These are phyloP conservation scores for Rhagophthalmus giganteus DNA, from an alignment of 2,888 invertebrate species.

Conservation along the genomic window DNA sequence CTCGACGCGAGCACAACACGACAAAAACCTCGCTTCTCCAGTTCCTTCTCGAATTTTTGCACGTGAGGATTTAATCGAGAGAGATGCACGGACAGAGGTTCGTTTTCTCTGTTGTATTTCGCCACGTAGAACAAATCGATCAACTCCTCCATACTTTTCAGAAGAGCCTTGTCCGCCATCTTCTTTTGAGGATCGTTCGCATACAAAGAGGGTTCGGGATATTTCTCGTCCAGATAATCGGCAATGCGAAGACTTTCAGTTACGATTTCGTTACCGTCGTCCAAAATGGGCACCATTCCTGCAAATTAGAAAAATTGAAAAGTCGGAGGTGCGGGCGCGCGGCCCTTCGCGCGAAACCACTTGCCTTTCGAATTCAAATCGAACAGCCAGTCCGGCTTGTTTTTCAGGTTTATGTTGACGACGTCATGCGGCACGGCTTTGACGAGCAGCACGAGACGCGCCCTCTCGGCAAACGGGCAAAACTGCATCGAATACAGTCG, in stretches of 20 bases:
- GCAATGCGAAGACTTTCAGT: conserved; percentile 61
- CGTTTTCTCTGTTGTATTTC: conserved; percentile 38
- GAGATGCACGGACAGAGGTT: conserved; percentile 44
- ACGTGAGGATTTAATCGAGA: conserved; percentile 41
- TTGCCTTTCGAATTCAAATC: conserved; percentile 65
- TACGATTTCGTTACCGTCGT: conserved; percentile 55
- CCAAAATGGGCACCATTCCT: conserved; percentile 58
- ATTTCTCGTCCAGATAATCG: conserved; percentile 61
- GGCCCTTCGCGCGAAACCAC: background rate
- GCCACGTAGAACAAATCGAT: conserved; percentile 39
- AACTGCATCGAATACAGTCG: conserved; percentile 83
- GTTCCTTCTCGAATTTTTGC: conserved; percentile 47
- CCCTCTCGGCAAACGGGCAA: conserved; percentile 80
- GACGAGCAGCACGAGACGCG: conserved; percentile 72
- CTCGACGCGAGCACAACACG: too few species aligned
- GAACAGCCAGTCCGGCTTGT: conserved; percentile 83
- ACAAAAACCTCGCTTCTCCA: conserved; percentile 41
- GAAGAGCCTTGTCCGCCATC: conserved; percentile 44
- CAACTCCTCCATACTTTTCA: conserved; percentile 43
- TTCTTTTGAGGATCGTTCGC: conserved; percentile 53
- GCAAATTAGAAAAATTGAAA: conserved; percentile 20
- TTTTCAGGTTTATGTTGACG: conserved; percentile 72
- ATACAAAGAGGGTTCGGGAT: conserved; percentile 57
- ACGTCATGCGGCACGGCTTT: conserved; percentile 76
- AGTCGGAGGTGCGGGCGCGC: background rate